Evolutionary conservation across 2,888 invertebrate species (phyloP).

Genomic region (Plagodis pulveraria): DNA sequence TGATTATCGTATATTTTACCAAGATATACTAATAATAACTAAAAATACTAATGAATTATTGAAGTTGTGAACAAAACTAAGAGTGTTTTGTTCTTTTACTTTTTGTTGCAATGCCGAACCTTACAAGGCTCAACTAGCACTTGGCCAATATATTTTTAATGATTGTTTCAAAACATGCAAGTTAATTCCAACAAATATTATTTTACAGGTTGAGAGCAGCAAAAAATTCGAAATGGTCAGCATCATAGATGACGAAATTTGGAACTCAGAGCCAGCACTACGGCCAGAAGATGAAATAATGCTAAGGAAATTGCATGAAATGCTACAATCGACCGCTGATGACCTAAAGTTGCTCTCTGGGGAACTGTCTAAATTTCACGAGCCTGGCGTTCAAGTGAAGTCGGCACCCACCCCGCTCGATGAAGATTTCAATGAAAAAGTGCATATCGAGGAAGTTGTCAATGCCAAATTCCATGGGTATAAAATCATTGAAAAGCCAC

Average conservation of each 20-base stretch:
- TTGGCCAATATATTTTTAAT: too few relatives aligned
- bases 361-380: conserved; percentile 67
- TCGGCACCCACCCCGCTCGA: conserved; percentile 70
- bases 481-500: conserved; percentile 60
- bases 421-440: conserved; percentile 77
- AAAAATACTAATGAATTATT: too few relatives aligned
- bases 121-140: too few relatives aligned
- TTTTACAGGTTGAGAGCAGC: conserved; percentile 76
- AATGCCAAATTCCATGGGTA: conserved; percentile 79
- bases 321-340: conserved; percentile 79
- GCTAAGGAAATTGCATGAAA: conserved; percentile 72
- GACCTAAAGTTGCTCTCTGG: conserved; percentile 76
- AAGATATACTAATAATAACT: too few relatives aligned
- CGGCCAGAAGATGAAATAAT: conserved; percentile 77
- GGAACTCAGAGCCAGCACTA: conserved; percentile 72
- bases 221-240: conserved; percentile 75
- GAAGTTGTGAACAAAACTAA: too few relatives aligned
- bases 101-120: too few relatives aligned
- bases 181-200: not conserved
- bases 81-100: too few relatives aligned
- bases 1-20: too few relatives aligned
- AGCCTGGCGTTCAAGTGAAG: conserved; percentile 65
- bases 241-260: conserved; percentile 74
- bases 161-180: too few relatives aligned
- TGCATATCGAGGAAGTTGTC: conserved; percentile 77